These are phyloP conservation scores for Nyleta sp. DNA, from an alignment of 2,888 invertebrate genomes.

Conservation along the genomic window DNA sequence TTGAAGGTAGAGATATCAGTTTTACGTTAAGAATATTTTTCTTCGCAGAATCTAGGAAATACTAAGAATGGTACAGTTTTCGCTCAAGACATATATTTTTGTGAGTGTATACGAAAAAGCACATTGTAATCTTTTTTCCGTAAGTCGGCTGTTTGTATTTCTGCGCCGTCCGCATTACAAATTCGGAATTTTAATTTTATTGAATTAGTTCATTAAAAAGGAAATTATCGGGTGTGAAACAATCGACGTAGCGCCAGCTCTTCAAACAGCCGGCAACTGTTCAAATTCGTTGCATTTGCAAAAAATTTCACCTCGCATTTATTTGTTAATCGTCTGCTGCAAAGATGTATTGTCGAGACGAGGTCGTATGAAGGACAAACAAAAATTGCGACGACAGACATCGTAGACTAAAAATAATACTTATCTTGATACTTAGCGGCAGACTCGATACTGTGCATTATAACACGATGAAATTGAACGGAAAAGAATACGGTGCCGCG, in stretches of 20 bases:
- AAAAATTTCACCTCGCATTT: conserved; percentile 68
- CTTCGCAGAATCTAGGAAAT: too few relatives aligned
- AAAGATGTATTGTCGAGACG: conserved; percentile 66
- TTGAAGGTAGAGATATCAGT: too few relatives aligned
- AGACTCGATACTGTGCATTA: conserved; percentile 31
- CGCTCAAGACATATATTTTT: too few relatives aligned
- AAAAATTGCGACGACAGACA: conserved; percentile 64
- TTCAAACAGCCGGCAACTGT: conserved; percentile 61
- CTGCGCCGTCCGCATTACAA: conserved; percentile 30
- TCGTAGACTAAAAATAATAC: conserved; percentile 65
- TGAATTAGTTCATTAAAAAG: conserved; percentile 49
- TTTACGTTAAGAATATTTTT: too few relatives aligned
- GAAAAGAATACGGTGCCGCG: too few relatives aligned
- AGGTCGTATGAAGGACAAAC: conserved; percentile 74
- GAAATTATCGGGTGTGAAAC: conserved; percentile 45
- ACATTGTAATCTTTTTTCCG: conserved; percentile 15
- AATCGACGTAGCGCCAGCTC: conserved; percentile 53
- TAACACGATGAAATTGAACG: conserved; percentile 21
- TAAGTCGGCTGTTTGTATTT: conserved; percentile 30
- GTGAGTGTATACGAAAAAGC: neutral
- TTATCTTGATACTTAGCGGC: conserved; percentile 46
- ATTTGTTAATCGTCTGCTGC: conserved; percentile 74
- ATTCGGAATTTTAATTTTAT: conserved; percentile 58
- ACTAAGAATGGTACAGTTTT: too few relatives aligned
- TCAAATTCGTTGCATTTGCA: conserved; percentile 64